phyloP scores from a whole-genome alignment of 35 echinoderm and acorn worm species.

The Holothuria glaberrima region DNA sequence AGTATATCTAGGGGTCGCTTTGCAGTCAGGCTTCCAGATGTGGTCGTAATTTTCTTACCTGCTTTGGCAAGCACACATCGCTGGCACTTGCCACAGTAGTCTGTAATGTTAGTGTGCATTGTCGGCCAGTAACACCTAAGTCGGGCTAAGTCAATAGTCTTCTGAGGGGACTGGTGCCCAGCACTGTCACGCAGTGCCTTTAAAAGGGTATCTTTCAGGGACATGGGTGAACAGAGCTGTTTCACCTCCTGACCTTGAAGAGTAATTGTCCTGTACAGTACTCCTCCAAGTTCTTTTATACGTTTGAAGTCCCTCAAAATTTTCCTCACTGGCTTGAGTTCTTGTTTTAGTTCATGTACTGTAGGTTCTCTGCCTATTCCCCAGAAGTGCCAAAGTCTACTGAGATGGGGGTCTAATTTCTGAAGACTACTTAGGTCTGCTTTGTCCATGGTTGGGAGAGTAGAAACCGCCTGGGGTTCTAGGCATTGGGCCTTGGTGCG shows the following conservation, averaged over 20 bases:
- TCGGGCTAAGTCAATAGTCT: slow-evolving; percentile 41
- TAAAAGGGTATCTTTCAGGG: slow-evolving; percentile 40
- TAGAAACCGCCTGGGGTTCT: too few species aligned
- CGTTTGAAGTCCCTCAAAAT: too few species aligned
- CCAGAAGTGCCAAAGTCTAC: slow-evolving; percentile 18
- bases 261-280: too few species aligned
- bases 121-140: slow-evolving; percentile 46
- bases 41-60: slow-evolving; percentile 9
- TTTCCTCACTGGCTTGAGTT: too few species aligned
- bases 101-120: slow-evolving; percentile 11
- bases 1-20: too few species aligned
- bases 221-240: too few species aligned
- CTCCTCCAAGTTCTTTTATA: slow-evolving; percentile 60
- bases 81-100: slow-evolving; percentile 23
- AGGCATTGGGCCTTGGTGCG: too few species aligned
- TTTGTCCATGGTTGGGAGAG: too few species aligned
- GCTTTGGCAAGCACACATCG: slow-evolving; percentile 43
- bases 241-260: too few species aligned
- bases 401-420: too few species aligned
- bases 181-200: slow-evolving; percentile 21
- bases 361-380: background rate
- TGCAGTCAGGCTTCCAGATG: slow-evolving; percentile 31
- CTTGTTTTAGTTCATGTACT: background rate
- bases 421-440: too few species aligned
- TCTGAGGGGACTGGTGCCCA: slow-evolving; percentile 61